Evolutionary conservation across 2,113 vertebrate species (phyloP), one percentile per base, ranked within the genome.

Genomic region (Sinocyclocheilus rhinocerous): DNA sequence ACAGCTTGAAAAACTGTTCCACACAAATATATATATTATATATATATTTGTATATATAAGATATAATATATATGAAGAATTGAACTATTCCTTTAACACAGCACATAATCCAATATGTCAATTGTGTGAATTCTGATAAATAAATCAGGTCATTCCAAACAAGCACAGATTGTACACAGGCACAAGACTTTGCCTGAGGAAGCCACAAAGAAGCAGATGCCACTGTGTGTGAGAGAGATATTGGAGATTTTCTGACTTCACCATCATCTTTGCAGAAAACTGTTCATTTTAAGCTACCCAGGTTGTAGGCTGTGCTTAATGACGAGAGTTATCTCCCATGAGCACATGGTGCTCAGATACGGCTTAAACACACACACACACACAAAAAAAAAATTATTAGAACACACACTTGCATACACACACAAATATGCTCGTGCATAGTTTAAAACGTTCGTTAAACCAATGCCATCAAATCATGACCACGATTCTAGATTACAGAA

Each of bases 91-190:
- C 8, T 42, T 42, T 42, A 42, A 42, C 9, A 33, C 61, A 61
- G 72, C 52, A 7, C 22, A 33, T 65, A 77, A 67, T 77, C 24
- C 72, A 85, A 18, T 85, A 78, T 59, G 76, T 72, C 63, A 57
- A 42, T 85, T 73, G 45, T 79, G 50, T 45, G 67, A 65, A 59
- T 65, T 29, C 26, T 72, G 63, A 52, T 77, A 84, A 70, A 77
- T 69, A 67, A 84, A 73, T 55, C 67, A 29, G 86, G 81, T 87
- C 76, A 87, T 29, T 78, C 11, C 48, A 84, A 73, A 84, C 81
- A 80, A 80, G 63, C 36, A 76, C 48, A 52, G 80, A 61, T 83
- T 63, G 81, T 84, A 55, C 29, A 83, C 48, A 50, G 24, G 76
- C 24, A 57, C 63, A 18, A 83, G 67, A 72, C 48, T 55, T 83